Base-by-base conservation (phyloP, 23 tunicate species). In the Oikopleura dioica region DNA sequence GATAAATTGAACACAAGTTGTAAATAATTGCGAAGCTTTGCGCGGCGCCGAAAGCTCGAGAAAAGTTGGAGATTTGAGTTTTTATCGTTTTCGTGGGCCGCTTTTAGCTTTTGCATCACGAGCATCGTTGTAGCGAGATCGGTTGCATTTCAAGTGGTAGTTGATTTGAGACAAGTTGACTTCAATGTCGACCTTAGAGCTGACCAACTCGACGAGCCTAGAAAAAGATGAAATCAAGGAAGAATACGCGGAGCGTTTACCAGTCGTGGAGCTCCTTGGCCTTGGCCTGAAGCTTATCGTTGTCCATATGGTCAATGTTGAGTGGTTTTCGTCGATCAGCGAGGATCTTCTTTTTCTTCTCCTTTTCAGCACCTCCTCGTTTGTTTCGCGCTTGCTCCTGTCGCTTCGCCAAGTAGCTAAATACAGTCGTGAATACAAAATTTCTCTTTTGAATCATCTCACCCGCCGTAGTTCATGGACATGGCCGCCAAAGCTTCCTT, bases 401-500 rank as follows among this genome's bases (percentile, higher is more conserved):
- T 44, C 55, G 9, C 21, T 44, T 44, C 16, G 55, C 55, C 55
- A 44, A 44, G 21, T 9, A 44, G 9, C 55, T 44, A 44, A 44
- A 44, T n/a, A n/a, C n/a, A n/a, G n/a, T n/a, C n/a, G 9, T 44
- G 55, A 44, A 9, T 44, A 44, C 21, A 44, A 44, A 44, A 44
- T 44, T 9, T 44, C 55, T 9, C n/a, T n/a, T n/a, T 44, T 9
- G 21, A 44, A 44, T 44, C 21, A 44, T 9, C 55, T 44, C 21
- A 44, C 55, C 55, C 55, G 55, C 55, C 55, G 55, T 44, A 44
- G 21, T 44, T 44, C 55, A 44, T 44, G 55, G 55, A 44, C 55
- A 44, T 44, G 55, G 55, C 55, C 21, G 55, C 55, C 9, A 44
- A 21, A 44, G 55, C 55, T 44, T 44, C 55, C 55, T 44, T 44